These are phyloP conservation scores for Podilymbus podiceps DNA, from an alignment of 2,113 vertebrate species.

Conservation along the genomic window DNA sequence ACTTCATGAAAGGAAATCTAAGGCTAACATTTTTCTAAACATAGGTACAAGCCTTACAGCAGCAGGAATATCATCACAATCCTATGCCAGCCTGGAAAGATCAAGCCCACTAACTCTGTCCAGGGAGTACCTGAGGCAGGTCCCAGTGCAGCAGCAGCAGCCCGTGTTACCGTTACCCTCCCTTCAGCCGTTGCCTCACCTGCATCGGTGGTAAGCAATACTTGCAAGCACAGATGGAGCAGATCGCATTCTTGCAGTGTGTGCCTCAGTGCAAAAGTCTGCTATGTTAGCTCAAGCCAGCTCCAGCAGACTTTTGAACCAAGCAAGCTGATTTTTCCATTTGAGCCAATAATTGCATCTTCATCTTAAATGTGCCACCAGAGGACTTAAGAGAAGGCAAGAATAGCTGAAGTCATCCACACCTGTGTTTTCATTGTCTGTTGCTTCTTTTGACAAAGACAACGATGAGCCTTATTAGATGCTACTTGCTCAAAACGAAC, in stretches of 20 bases:
- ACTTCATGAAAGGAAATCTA: not conserved
- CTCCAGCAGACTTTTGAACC: not conserved
- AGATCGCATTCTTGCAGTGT: not conserved
- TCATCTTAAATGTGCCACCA: not conserved
- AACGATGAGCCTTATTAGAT: not conserved
- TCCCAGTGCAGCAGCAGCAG: not conserved
- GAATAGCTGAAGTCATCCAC: not conserved
- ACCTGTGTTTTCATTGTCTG: not conserved
- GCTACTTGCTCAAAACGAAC: not conserved
- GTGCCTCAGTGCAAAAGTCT: not conserved
- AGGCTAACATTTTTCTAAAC: not conserved
- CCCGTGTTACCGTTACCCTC: accelerated
- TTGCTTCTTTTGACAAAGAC: not conserved
- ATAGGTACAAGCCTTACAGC: not conserved
- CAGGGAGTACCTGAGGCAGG: accelerated
- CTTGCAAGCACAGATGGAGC: not conserved
- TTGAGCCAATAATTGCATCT: accelerated
- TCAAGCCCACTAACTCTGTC: not conserved
- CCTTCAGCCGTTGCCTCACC: not conserved
- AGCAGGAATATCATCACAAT: not conserved
- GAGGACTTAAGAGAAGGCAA: not conserved
- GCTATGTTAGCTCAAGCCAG: not conserved
- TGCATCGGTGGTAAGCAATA: not conserved
- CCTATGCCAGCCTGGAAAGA: not conserved
- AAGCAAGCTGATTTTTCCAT: not conserved